Conservation (phyloP, 2,113 vertebrate genomes). For the Syrmaticus mikado region DNA sequence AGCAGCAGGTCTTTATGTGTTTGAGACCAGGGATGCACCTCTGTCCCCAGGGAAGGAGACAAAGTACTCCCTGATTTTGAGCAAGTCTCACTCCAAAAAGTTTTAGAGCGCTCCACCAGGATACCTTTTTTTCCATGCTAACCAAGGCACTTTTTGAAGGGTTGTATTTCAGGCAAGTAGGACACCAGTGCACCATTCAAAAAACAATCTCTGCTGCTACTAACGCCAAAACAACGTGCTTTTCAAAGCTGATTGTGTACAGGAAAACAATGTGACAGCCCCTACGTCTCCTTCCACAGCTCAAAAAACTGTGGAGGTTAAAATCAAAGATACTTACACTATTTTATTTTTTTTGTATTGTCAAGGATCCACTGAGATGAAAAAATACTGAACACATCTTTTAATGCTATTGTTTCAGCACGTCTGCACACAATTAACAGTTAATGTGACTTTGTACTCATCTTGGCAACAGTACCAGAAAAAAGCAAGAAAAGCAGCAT, state of each 20-base stretch:
- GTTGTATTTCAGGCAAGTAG: accelerated
- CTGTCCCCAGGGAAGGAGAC: background rate
- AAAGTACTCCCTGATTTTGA: background rate
- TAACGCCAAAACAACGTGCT: background rate
- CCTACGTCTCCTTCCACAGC: background rate
- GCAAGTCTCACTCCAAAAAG: background rate
- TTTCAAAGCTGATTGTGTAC: background rate
- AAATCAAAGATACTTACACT: background rate
- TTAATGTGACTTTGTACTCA: background rate
- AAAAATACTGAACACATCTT: background rate
- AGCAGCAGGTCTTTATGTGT: background rate
- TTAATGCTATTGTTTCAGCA: background rate
- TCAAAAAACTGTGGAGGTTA: background rate
- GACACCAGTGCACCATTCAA: background rate
- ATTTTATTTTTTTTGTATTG: background rate
- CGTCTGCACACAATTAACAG: background rate
- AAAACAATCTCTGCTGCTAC: background rate
- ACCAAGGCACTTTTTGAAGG: background rate
- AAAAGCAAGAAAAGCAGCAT: background rate
- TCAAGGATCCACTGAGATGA: background rate
- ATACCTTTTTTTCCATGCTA: background rate
- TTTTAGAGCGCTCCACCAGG: background rate
- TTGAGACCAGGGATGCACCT: background rate
- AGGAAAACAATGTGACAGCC: background rate
- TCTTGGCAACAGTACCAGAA: background rate